Percentiles rank a stretch among this genome's conserved stretches.
These are phyloP conservation scores for Xiphias gladius DNA, from an alignment of 2,113 vertebrate species.

Conservation along the genomic window DNA sequence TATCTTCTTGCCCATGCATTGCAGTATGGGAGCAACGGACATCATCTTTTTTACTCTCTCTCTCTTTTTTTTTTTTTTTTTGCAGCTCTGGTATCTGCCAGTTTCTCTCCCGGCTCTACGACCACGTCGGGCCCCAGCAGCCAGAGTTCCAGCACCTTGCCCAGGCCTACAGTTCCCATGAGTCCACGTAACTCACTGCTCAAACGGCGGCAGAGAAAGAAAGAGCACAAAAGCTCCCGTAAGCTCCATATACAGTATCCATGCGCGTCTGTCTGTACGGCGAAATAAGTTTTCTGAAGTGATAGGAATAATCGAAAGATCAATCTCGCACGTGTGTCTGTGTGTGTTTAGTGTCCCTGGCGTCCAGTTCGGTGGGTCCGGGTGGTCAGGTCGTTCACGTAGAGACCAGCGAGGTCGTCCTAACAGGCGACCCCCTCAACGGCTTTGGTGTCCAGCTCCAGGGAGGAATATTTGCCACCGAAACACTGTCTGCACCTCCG, in stretches of 20 bases:
- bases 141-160: slow-evolving; percentile 92
- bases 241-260: slow-evolving; percentile 70
- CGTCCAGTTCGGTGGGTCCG: slow-evolving; percentile 95
- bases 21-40: background rate
- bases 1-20: background rate
- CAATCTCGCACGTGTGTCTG: background rate
- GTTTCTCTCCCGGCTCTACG: slow-evolving; percentile 91
- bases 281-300: fast-evolving
- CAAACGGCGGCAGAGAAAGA: slow-evolving; percentile 91
- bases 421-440: slow-evolving; percentile 94
- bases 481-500: slow-evolving; percentile 95
- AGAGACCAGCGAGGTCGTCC: slow-evolving; percentile 92
- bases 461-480: slow-evolving; percentile 96
- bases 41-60: background rate
- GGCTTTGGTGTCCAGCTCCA: slow-evolving; percentile 98
- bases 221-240: slow-evolving; percentile 96
- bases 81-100: slow-evolving; percentile 92
- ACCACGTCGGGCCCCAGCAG: slow-evolving; percentile 89
- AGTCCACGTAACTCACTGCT: slow-evolving; percentile 93
- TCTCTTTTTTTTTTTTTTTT: background rate
- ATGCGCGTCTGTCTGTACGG: background rate
- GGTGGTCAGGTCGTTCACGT: slow-evolving; percentile 97
- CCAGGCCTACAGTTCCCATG: slow-evolving; percentile 90
- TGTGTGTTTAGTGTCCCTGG: slow-evolving; percentile 87
- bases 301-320: too few relatives aligned